A percentile compares a stretch with the other conserved stretches of the same genome.
These are phyloP conservation scores for Synergus laeviventris DNA, from an alignment of 2,888 invertebrate genomes.

Conservation along the genomic window DNA sequence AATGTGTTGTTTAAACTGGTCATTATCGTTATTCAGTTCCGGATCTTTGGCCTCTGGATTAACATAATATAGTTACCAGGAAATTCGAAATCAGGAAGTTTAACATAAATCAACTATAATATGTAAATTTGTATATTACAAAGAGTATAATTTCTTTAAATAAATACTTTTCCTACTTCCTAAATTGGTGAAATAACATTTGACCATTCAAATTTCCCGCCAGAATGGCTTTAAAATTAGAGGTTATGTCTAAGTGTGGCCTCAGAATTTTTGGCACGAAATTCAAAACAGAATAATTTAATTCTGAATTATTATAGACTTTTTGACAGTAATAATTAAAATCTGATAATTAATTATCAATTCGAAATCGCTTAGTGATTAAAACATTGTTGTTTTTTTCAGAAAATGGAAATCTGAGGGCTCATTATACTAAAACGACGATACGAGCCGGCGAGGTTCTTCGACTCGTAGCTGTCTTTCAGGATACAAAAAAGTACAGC, in stretches of 20 bases:
- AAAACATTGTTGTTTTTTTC: slow-evolving; percentile 40
- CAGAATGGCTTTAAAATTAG: background rate
- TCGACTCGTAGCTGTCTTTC: slow-evolving; percentile 78
- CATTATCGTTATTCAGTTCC: slow-evolving; percentile 6
- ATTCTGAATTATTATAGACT: background rate
- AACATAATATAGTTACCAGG: background rate
- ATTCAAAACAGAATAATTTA: background rate
- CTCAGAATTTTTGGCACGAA: background rate
- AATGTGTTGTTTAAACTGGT: slow-evolving; percentile 18
- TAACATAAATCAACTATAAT: background rate
- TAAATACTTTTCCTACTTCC: background rate
- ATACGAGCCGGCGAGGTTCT: slow-evolving; percentile 77
- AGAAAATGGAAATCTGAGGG: slow-evolving; percentile 74
- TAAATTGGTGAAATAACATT: background rate
- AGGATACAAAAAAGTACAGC: slow-evolving; percentile 75
- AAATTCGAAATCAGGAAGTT: background rate
- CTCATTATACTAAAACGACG: slow-evolving; percentile 77
- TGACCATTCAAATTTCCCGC: background rate
- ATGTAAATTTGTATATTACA: background rate
- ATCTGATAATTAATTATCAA: background rate
- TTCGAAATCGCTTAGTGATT: background rate
- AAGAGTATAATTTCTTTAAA: background rate
- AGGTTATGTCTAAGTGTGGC: background rate
- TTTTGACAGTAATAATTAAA: background rate
- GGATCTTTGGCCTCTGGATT: background rate